Evolutionary conservation across 2,888 invertebrate genomes (phyloP).

Genomic region (Hydropsyche betteni): DNA sequence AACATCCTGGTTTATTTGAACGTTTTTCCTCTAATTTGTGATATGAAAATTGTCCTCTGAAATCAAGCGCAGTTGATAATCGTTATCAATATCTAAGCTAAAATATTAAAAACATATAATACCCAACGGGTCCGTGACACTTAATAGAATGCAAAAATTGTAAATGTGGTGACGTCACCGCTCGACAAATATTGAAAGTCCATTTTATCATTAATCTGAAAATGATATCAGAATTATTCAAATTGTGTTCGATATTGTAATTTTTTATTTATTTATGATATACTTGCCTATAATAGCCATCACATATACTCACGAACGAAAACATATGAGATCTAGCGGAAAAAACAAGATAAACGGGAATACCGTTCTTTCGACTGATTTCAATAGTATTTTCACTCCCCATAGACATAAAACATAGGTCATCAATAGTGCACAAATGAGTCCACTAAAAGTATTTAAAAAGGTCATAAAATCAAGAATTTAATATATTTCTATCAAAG

Average conservation of each 20-base stretch:
- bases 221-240: constrained; percentile 32
- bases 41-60: constrained; percentile 84
- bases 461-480: neutral
- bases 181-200: constrained; percentile 89
- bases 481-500: neutral
- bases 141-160: constrained; percentile 75
- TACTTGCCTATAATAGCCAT: constrained; percentile 81
- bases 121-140: constrained; percentile 93
- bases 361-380: constrained; percentile 79
- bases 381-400: constrained; percentile 77
- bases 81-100: constrained; percentile 38
- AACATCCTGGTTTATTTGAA: constrained; percentile 78
- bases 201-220: constrained; percentile 82
- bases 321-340: constrained; percentile 72
- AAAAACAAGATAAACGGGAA: constrained; percentile 79
- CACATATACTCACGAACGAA: constrained; percentile 83
- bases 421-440: constrained; percentile 81
- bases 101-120: constrained; percentile 41
- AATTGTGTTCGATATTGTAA: neutral
- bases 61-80: constrained; percentile 52
- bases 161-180: constrained; percentile 82
- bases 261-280: neutral
- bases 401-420: constrained; percentile 83
- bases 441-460: constrained; percentile 68
- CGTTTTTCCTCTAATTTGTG: constrained; percentile 84